These are phyloP conservation scores for Drosophila eohydei DNA, from an alignment of 2,888 invertebrate species.

Conservation along the genomic window DNA sequence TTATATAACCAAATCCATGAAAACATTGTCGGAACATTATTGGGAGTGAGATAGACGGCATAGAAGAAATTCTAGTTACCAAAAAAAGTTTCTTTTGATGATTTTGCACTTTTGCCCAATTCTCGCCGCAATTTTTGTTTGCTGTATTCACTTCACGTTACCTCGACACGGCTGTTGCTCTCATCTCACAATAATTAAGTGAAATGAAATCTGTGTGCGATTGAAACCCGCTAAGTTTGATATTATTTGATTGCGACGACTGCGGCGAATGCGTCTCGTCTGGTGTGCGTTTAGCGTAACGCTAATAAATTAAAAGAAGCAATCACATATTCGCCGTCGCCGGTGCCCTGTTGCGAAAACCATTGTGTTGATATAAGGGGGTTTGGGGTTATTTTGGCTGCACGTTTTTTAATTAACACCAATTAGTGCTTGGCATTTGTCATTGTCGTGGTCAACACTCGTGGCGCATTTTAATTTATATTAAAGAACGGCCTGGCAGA, in stretches of 20 bases:
- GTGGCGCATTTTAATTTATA: constrained; percentile 60
- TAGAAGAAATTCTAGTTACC: constrained; percentile 25
- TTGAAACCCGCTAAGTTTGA: constrained; percentile 75
- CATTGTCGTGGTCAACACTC: constrained; percentile 35
- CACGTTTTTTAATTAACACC: constrained; percentile 65
- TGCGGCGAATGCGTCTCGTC: constrained; percentile 40
- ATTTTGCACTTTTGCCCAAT: constrained; percentile 47
- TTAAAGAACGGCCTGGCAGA: not conserved
- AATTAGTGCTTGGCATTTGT: constrained; percentile 56
- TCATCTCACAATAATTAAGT: constrained; percentile 44
- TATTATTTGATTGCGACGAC: constrained; percentile 65
- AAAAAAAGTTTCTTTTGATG: constrained; percentile 34
- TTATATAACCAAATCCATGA: constrained; percentile 47
- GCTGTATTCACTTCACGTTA: not conserved
- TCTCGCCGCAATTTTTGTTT: constrained; percentile 14
- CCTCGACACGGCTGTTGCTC: not conserved
- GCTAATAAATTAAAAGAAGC: constrained; percentile 72
- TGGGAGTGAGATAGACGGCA: not conserved
- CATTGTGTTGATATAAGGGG: not conserved
- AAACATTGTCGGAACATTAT: not conserved
- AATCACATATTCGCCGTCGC: constrained; percentile 32
- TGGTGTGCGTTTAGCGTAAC: constrained; percentile 64
- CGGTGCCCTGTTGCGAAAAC: not conserved
- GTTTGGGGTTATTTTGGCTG: constrained; percentile 8
- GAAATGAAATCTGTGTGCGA: constrained; percentile 70